Evolutionary conservation across 2,888 invertebrate species (phyloP).

Genomic region (Aplocera efformata): DNA sequence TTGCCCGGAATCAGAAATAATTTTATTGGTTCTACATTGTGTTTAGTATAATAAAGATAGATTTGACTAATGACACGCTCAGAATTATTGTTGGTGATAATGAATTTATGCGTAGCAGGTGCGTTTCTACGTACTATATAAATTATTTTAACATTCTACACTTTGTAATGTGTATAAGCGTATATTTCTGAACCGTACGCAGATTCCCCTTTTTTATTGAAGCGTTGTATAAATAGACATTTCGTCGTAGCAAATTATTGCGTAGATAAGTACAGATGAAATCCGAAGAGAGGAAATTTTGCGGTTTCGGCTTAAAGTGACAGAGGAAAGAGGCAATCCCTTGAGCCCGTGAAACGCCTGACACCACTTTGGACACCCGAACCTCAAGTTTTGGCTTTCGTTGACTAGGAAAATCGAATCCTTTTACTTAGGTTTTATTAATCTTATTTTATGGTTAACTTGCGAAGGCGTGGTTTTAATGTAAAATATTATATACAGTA

Average conservation of each 20-base stretch:
- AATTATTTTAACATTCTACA: too few relatives aligned
- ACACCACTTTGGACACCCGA: constrained; percentile 16
- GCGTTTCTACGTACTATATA: too few relatives aligned
- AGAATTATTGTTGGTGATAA: too few relatives aligned
- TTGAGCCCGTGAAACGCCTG: constrained; percentile 53
- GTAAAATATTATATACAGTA: too few relatives aligned
- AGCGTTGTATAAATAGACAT: constrained; percentile 43
- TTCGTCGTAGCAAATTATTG: constrained; percentile 51
- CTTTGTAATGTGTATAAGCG: too few relatives aligned
- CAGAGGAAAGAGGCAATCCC: constrained; percentile 58
- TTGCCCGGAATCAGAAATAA: too few relatives aligned
- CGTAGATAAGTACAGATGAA: constrained; percentile 47
- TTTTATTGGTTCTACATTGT: too few relatives aligned
- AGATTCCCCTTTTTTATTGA: constrained; percentile 14
- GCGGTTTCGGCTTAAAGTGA: constrained; percentile 55
- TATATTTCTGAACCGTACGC: not conserved
- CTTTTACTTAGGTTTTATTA: constrained; percentile 3
- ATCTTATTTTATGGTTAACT: not conserved
- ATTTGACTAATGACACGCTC: too few relatives aligned
- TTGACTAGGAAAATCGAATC: not conserved
- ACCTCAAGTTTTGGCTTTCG: constrained; percentile 15
- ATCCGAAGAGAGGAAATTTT: constrained; percentile 55
- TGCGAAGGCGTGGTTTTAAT: too few relatives aligned
- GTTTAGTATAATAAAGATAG: too few relatives aligned
- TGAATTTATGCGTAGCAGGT: too few relatives aligned